Evolutionary conservation across 1,140 invertebrate genomes (phyloP).

Genomic region (Parasteatoda tepidariorum): DNA sequence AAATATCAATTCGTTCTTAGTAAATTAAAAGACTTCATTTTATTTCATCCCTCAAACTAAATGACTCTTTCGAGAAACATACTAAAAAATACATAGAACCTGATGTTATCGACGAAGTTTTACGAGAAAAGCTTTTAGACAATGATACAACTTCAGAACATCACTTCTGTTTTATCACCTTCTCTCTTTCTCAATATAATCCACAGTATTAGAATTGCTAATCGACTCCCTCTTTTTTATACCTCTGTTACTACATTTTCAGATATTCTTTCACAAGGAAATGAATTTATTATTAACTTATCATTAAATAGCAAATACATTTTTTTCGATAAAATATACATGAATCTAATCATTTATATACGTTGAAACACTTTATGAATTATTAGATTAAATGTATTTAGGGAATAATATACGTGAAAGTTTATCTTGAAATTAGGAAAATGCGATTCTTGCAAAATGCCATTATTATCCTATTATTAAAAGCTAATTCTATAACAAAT

Average conservation of each 20-base stretch:
- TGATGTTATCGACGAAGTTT: slow-evolving; percentile 7
- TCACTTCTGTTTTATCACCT: background rate
- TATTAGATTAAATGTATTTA: no score
- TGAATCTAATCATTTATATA: background rate
- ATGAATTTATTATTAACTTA: background rate
- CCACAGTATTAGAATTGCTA: slow-evolving; percentile 52
- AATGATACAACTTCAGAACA: background rate
- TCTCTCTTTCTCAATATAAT: slow-evolving; percentile 8
- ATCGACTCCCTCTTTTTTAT: slow-evolving; percentile 36
- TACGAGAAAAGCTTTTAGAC: slow-evolving; percentile 5
- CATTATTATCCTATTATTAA: no score
- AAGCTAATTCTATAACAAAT: no score
- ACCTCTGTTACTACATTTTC: slow-evolving; percentile 10
- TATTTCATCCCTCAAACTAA: background rate
- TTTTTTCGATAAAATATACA: background rate
- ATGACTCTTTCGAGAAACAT: background rate
- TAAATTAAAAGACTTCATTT: background rate
- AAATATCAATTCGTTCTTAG: background rate
- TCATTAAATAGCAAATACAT: background rate
- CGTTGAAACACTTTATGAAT: no score
- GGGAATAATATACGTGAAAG: no score
- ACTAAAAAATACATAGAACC: slow-evolving; percentile 1
- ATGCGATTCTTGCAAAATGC: no score
- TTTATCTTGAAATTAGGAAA: no score
- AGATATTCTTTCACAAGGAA: no score